phyloP scores from a whole-genome alignment of 2,797 vertebrate species.

The Oceanodroma leucorhoa region DNA sequence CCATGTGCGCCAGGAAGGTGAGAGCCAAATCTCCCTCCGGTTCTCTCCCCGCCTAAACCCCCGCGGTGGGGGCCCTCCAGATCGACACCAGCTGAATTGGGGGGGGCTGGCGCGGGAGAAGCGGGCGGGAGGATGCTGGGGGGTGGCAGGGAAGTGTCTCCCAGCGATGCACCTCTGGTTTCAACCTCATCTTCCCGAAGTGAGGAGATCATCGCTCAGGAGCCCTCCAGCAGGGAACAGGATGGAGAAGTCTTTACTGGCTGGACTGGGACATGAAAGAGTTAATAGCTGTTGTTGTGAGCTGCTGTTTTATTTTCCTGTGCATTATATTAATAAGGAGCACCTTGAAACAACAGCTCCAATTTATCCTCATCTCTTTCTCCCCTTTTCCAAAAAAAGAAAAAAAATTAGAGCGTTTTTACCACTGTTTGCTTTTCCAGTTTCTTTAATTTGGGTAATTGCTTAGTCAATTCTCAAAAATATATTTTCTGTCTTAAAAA shows the following conservation, averaged over 20 bases:
- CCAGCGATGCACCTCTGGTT: accelerated
- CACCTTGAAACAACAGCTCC: neutral
- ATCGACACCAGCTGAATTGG: accelerated
- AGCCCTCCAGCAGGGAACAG: neutral
- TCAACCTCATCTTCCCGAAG: neutral
- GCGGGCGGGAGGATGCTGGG: neutral
- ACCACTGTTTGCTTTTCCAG: conserved; percentile 81
- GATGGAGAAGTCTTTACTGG: neutral
- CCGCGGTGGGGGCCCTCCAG: neutral
- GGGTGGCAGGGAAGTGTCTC: neutral
- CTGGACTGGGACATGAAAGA: neutral
- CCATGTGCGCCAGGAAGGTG: neutral
- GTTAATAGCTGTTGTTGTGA: neutral
- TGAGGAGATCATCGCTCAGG: neutral
- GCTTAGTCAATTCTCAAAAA: conserved; percentile 79
- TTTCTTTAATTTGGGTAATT: conserved; percentile 85
- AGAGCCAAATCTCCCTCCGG: neutral
- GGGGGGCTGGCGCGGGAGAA: neutral
- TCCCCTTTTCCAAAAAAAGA: neutral
- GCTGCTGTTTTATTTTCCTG: neutral
- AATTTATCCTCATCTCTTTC: neutral
- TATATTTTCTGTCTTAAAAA: conserved; percentile 85
- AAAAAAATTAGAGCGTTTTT: conserved; percentile 65
- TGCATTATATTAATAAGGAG: conserved; percentile 37
- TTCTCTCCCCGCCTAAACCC: neutral